phyloP scores from a whole-genome alignment of 2,888 invertebrate species.

The Digitonthophagus gazella region DNA sequence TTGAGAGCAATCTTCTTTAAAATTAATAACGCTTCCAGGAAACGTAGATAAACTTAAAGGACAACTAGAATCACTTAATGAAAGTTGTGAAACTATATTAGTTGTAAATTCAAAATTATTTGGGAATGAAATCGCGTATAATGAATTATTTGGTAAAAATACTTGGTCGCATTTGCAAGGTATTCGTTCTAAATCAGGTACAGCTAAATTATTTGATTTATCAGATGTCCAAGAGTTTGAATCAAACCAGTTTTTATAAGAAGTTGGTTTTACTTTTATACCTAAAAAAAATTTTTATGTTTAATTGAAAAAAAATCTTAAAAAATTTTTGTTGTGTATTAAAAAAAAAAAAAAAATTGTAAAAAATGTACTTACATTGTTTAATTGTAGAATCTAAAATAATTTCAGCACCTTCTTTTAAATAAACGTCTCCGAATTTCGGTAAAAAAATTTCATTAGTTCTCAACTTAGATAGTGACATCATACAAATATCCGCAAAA shows the following conservation, averaged over 20 bases:
- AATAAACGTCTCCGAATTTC: slow-evolving; percentile 12
- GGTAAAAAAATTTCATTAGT: slow-evolving; percentile 23
- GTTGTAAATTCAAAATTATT: too few relatives aligned
- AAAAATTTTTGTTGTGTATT: not conserved
- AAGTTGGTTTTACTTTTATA: slow-evolving; percentile 12
- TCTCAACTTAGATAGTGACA: slow-evolving; percentile 17
- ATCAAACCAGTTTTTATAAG: slow-evolving; percentile 7
- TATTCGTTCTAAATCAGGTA: slow-evolving; percentile 25
- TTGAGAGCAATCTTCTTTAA: too few relatives aligned
- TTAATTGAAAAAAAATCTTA: not conserved
- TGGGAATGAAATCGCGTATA: slow-evolving; percentile 10
- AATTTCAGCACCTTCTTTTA: slow-evolving; percentile 19
- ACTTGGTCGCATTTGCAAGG: slow-evolving; percentile 27
- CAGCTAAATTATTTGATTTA: slow-evolving; percentile 20
- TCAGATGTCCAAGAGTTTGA: slow-evolving; percentile 21
- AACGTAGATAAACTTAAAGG: not conserved
- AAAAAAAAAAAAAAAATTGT: too few relatives aligned
- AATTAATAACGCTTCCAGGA: not conserved
- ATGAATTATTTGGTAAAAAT: slow-evolving; percentile 25
- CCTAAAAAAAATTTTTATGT: slow-evolving; percentile 17
- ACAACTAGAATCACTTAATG: not conserved
- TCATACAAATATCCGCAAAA: slow-evolving; percentile 20
- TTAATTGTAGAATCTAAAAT: slow-evolving; percentile 14
- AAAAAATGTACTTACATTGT: slow-evolving; percentile 23
- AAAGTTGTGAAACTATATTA: too few relatives aligned